Base-by-base conservation (phyloP, 2,113 vertebrate genomes). In the Pagrus major region DNA sequence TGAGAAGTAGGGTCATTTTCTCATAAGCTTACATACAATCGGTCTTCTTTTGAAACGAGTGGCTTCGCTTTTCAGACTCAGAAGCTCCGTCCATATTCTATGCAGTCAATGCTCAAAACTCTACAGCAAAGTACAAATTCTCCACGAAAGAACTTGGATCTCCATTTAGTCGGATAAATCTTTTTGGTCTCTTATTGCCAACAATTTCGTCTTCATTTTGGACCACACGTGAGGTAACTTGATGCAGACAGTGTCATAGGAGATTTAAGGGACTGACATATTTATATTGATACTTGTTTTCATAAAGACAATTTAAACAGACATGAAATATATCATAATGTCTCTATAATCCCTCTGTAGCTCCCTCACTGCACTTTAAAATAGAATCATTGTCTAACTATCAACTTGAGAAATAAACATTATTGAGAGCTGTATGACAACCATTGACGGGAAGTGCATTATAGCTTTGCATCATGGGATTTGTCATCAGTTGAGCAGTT, bases 391-490 rank as follows among this genome's bases (percentile, higher is more conserved):
- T 86, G 44, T 65, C 47, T 46, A 69, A 86, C 59, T 69, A 47
- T 83, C 74, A 49, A 58, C 54, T 71, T 82, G 68, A 81, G 74
- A 70, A 80, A 86, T 83, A 76, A 83, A 61, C 47, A 59, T 54
- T 27, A 69, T 63, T 66, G 65, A 84, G 80, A 80, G 64, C 71
- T 15, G 61, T 79, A 74, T 90, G 90, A 94, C 89, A 86, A 61
- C 64, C 70, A 42, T 51, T 92, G 83, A 89, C 59, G 80, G 89
- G 88, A 84, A 91, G 80, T 47, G 20, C 72, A 81, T 83, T 83
- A 78, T 58, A 86, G 85, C 83, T 61, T 86, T 85, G 85, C 89
- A 92, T 90, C 88, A 90, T 88, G 88, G 92, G 78, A 94, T 89
- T 84, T 90, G 79, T 91, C 86, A 91, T 71, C 80, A 83, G 70